These are phyloP conservation scores for Falco rusticolus DNA, from an alignment of 2,797 vertebrate genomes.

Conservation along the genomic window DNA sequence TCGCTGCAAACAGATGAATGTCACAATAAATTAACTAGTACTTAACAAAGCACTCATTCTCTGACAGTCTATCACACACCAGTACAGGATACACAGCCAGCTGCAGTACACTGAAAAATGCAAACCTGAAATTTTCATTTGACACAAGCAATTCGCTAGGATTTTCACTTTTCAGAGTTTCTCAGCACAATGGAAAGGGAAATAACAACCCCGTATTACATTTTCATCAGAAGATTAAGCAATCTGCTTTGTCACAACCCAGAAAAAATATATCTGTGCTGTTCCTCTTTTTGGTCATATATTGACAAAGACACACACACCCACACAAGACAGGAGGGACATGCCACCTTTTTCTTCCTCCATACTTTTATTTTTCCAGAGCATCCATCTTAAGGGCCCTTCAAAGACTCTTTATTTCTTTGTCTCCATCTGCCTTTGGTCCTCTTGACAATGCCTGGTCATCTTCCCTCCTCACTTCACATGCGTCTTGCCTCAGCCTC, in stretches of 20 bases:
- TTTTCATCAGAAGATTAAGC: background rate
- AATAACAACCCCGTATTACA: background rate
- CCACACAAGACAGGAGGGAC: background rate
- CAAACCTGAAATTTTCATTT: background rate
- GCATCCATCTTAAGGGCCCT: background rate
- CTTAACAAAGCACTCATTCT: background rate
- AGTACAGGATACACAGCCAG: background rate
- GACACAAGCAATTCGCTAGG: background rate
- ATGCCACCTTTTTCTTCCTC: background rate
- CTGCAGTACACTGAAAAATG: background rate
- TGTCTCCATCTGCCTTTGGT: background rate
- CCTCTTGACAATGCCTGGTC: background rate
- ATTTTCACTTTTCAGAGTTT: background rate
- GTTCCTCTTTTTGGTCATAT: background rate
- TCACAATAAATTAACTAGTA: constrained; percentile 25
- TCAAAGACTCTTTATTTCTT: background rate
- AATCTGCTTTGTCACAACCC: background rate
- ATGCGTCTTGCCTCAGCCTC: background rate
- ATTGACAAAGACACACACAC: background rate
- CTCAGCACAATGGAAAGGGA: background rate
- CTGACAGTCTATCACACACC: background rate
- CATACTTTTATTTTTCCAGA: background rate
- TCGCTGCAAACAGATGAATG: background rate
- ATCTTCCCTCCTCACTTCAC: background rate
- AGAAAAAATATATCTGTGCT: background rate